Evolutionary conservation across 2,113 vertebrate genomes (phyloP), one percentile per base, ranked within the genome.

Genomic region (Spea multiplicata): DNA sequence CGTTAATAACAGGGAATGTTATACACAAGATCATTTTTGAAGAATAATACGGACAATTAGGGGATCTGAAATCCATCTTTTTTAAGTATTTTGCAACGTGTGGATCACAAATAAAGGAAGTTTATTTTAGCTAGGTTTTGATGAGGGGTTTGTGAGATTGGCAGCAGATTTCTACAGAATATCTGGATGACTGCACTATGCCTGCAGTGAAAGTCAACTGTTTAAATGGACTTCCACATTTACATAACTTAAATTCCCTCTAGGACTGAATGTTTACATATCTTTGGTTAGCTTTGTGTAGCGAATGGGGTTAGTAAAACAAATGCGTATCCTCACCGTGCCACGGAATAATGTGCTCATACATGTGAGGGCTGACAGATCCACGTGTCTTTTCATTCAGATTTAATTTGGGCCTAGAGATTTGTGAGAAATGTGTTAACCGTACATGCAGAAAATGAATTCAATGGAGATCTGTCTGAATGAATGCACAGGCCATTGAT

Each of bases 171-270:
- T 64, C 6, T 80, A 83, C 45, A 45, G 6, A 30, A 5, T 73
- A 14, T 81, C 85, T 83, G 71, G 76, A 80, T 82, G 86, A 82
- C 80, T 4, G 75, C 52, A 71, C 81, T 87, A 69, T 82, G 80
- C 57, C 83, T 86, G 81, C 83, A 45, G 0, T 75, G 75, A 76
- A 74, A 87, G 87, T 72, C 30, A 74, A 74, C 64, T 57, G 66
- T 80, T 62, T 82, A 72, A 84, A 17, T 75, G 81, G 66, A 49
- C 66, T 83, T 82, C 73, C 9, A 44, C 69, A 73, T 84, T 86
- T 86, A 79, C 44, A 50, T 83, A 17, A 81, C 46, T 83, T 71
- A 72, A 78, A 84, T 82, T 84, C 78, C 67, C 73, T 55, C 6
- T 71, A 84, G 64, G 67, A 47, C n/a, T 61, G 45, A 61, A n/a